Evolutionary conservation across 1,140 invertebrate species (phyloP).

Genomic region (Eumaeus atala): DNA sequence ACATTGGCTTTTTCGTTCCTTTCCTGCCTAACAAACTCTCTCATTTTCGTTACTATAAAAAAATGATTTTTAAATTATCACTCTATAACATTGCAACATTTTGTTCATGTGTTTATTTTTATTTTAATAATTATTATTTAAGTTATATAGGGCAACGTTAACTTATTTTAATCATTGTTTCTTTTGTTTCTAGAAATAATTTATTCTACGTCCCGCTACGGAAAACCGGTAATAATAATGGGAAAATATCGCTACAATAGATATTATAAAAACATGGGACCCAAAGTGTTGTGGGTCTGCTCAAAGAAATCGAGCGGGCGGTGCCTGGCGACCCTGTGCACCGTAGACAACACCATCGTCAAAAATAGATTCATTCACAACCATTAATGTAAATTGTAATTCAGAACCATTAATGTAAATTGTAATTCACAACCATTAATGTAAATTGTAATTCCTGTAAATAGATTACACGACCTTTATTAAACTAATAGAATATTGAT

Average conservation of each 20-base stretch:
- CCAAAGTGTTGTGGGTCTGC: constrained; percentile 31
- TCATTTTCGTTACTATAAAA: too few relatives aligned
- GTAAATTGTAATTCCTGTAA: neutral
- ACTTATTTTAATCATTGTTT: too few relatives aligned
- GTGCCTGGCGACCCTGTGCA: constrained; percentile 28
- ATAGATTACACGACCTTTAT: too few relatives aligned
- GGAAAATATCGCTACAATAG: constrained; percentile 36
- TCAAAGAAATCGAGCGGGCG: constrained; percentile 20
- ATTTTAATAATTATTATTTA: too few relatives aligned
- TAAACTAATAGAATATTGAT: too few relatives aligned
- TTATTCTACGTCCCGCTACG: constrained; percentile 30
- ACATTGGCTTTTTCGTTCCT: too few relatives aligned
- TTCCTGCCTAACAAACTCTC: too few relatives aligned
- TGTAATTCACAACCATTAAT: constrained; percentile 22
- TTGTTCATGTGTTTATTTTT: too few relatives aligned
- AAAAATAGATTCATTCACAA: constrained; percentile 19
- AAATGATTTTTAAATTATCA: too few relatives aligned
- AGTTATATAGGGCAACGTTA: too few relatives aligned
- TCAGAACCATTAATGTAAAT: constrained; percentile 20
- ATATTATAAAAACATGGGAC: constrained; percentile 24
- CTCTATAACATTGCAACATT: too few relatives aligned
- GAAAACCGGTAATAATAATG: constrained; percentile 35
- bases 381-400: constrained; percentile 17
- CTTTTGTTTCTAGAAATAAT: constrained; percentile 12
- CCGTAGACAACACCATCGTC: constrained; percentile 17